Conservation (phyloP, 2,113 vertebrate genomes). For the Nyctereutes procyonoides region DNA sequence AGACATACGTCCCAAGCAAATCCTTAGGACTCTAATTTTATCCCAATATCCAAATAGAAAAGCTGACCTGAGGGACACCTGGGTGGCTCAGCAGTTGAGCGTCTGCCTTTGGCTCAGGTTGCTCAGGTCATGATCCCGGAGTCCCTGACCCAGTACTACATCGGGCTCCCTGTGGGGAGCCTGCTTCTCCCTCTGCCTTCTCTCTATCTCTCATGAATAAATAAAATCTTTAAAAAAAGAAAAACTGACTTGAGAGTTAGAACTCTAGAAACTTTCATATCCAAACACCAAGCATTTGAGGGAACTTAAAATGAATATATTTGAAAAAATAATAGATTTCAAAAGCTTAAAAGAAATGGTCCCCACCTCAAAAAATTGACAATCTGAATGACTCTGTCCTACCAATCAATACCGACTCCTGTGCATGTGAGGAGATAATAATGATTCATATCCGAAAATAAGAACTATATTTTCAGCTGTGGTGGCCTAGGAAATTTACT, state of each 20-base stretch:
- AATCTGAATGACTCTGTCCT: neutral
- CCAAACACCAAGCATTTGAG: neutral
- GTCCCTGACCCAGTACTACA: no score
- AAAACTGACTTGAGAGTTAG: neutral
- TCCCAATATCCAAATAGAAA: slow-evolving; percentile 20
- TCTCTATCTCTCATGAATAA: no score
- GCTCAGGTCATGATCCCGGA: no score
- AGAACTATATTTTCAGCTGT: neutral
- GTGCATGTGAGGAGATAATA: neutral
- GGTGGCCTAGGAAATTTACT: neutral
- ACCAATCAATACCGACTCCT: neutral
- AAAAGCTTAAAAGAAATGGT: neutral
- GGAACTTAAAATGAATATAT: neutral
- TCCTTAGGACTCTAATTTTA: slow-evolving; percentile 15
- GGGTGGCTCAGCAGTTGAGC: no score
- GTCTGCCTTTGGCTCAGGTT: no score
- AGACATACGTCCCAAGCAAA: neutral
- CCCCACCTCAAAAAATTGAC: neutral
- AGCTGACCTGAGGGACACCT: neutral
- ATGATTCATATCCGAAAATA: neutral
- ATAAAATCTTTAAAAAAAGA: no score
- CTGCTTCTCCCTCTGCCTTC: no score
- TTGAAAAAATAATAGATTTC: neutral
- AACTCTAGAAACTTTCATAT: slow-evolving; percentile 41
- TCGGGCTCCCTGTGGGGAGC: no score